Evolutionary conservation across 2,888 invertebrate species (phyloP).

Genomic region (Drosophila yooni): DNA sequence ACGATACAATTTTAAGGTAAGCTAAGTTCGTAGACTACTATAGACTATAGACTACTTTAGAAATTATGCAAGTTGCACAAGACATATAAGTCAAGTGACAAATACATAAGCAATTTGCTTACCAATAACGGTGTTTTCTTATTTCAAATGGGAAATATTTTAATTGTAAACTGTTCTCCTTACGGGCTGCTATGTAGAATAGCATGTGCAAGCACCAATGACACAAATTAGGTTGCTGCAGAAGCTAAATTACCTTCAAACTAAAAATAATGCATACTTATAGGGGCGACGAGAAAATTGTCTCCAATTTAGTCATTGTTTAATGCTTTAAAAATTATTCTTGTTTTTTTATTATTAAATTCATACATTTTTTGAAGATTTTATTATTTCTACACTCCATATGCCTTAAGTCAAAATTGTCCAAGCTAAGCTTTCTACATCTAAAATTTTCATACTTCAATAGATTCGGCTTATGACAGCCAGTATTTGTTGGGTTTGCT

Average conservation of each 20-base stretch:
- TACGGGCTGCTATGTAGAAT: neutral
- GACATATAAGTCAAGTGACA: neutral
- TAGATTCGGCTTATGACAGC: constrained; percentile 1
- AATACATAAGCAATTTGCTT: neutral
- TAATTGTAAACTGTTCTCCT: neutral
- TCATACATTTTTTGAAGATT: neutral
- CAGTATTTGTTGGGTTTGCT: too few relatives aligned
- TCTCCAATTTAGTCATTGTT: neutral
- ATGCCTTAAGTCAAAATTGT: neutral
- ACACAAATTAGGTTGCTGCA: neutral
- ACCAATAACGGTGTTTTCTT: neutral
- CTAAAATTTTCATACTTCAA: neutral
- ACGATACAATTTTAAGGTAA: neutral
- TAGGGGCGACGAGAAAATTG: neutral
- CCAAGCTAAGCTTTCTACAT: neutral
- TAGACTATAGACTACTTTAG: neutral
- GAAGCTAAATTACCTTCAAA: neutral
- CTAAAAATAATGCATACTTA: neutral
- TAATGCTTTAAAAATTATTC: neutral
- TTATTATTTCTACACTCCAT: neutral
- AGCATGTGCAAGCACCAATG: neutral
- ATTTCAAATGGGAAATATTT: neutral
- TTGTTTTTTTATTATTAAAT: neutral
- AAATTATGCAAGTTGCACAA: neutral
- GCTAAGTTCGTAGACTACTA: neutral